Base-by-base conservation (phyloP, 1,140 invertebrate species). In the Drosophila ananassae region DNA sequence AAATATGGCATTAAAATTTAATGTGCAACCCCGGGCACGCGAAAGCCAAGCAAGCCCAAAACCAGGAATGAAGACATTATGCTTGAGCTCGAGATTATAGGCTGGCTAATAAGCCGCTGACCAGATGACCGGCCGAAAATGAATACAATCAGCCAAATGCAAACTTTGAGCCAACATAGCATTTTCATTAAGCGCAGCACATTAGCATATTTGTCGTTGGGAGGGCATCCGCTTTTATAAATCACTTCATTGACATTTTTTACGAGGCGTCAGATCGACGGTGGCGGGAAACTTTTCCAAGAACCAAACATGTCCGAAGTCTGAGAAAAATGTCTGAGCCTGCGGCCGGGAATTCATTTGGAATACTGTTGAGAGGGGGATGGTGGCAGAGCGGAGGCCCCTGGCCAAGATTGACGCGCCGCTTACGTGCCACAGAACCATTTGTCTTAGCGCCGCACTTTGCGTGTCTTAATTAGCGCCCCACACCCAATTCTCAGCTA, bases 1-100 rank as follows among this genome's bases (percentile, higher is more conserved):
- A 85, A 85, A 85, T 89, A 89, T 87, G 82, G 83, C 79, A 89
- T 89, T 89, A 89, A 83, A 83, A 79, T 72, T 79, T 89, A 89
- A 89, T 89, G 83, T 89, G 61, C 84, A 72, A 66, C 76, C 79
- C 48, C 12, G 44, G 25, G 72, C 83, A 89, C 83, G 82, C 75
- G 61, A 75, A 60, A 57, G 44, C 56, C 21, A 51, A 41, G 44
- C 46, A n/a, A 48, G 4, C 25, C 13, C 24, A 44, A 66, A 62
- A 46, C 32, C 55, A 28, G 32, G 41, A 44, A 82, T 82, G 32
- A 82, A 82, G 79, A 82, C 79, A 81, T 81, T 81, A 77, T 82
- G 74, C 30, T 74, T 37, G 51, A 59, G 63, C 73, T 37, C 58
- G 41, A 76, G 57, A 87, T 87, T 82, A 89, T 73, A 79, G 83